These are phyloP conservation scores for Tricholaema leucomelas DNA, from an alignment of 2,113 vertebrate species.

Conservation along the genomic window DNA sequence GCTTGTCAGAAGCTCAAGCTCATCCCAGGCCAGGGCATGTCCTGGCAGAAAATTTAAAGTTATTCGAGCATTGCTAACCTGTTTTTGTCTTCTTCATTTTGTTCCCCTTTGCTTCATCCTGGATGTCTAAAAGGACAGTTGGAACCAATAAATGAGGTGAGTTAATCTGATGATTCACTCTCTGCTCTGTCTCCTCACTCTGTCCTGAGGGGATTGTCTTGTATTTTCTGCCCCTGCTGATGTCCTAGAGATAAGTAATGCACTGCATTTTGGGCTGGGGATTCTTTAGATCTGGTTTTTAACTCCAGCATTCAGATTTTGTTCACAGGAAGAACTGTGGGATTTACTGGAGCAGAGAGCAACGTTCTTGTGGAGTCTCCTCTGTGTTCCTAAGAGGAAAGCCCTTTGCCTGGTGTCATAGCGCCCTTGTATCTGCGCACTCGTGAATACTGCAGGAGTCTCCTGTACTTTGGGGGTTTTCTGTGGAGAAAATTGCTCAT, in stretches of 20 bases:
- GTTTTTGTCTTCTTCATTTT: conserved; percentile 70
- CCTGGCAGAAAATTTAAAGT: conserved; percentile 42
- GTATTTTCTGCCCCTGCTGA: conserved; percentile 33
- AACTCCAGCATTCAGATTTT: neutral
- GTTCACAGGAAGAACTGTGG: neutral
- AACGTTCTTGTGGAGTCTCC: neutral
- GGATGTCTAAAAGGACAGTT: conserved; percentile 91
- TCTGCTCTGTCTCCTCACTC: neutral
- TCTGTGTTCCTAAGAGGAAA: neutral
- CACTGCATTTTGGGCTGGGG: neutral
- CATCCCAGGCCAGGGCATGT: conserved; percentile 32
- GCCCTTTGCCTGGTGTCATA: neutral
- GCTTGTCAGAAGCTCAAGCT: conserved; percentile 48
- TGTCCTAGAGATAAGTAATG: conserved; percentile 34
- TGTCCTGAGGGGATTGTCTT: conserved; percentile 55
- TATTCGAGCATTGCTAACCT: conserved; percentile 77
- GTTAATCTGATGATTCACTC: conserved; percentile 72
- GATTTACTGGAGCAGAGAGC: neutral
- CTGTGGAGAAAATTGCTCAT: neutral
- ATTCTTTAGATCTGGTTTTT: neutral
- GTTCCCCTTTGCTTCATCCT: conserved; percentile 53
- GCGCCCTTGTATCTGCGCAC: neutral
- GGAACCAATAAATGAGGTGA: conserved; percentile 92
- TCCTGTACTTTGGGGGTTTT: neutral
- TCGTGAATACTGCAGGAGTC: neutral